These are phyloP conservation scores for Natator depressus DNA, from an alignment of 2,113 vertebrate species.

Conservation along the genomic window DNA sequence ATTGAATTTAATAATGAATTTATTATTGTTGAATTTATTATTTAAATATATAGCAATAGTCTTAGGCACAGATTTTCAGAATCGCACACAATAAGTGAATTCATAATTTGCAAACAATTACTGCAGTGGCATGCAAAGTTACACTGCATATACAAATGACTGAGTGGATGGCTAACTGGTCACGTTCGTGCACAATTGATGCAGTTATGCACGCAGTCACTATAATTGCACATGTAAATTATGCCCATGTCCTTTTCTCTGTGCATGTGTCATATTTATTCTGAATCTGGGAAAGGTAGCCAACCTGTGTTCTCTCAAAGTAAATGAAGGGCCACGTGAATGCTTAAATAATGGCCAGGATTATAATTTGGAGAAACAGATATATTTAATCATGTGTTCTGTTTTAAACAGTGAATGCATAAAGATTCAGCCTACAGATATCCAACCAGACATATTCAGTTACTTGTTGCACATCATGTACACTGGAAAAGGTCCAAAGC, in stretches of 20 bases:
- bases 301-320: fast-evolving
- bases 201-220: fast-evolving
- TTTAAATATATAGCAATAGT: neutral
- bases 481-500: conserved; percentile 93
- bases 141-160: fast-evolving
- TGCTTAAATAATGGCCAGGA: neutral
- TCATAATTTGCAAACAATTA: fast-evolving
- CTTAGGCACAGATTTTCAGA: fast-evolving
- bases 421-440: conserved; percentile 98
- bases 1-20: neutral
- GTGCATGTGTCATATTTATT: neutral
- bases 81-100: fast-evolving
- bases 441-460: conserved; percentile 98
- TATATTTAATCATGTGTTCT: conserved; percentile 53
- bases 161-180: neutral
- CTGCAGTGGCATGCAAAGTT: fast-evolving
- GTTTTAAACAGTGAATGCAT: conserved; percentile 91
- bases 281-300: neutral
- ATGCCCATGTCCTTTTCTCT: neutral
- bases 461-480: conserved; percentile 99
- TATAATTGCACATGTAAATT: neutral
- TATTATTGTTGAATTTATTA: conserved; percentile 4
- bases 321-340: fast-evolving
- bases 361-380: neutral
- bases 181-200: neutral